Evolutionary conservation across 2,113 vertebrate genomes (phyloP), one percentile per base, ranked within the genome.

Genomic region (Pomatorhinus ruficollis): DNA sequence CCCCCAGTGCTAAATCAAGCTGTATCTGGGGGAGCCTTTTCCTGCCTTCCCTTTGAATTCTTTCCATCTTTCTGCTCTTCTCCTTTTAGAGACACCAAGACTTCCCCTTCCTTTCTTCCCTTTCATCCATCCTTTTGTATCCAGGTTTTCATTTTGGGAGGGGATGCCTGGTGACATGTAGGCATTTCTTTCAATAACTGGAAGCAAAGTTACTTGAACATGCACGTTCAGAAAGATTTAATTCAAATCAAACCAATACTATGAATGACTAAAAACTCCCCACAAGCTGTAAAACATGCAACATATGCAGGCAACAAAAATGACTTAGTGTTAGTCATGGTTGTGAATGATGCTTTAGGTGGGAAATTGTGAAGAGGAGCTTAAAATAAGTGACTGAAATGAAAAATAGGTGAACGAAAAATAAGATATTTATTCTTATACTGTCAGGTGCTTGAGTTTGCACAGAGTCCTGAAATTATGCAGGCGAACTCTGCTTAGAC

Each of bases 231-330:
- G 56, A 87, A 90, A 64, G 47, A 84, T 49, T 89, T 63, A 28
- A 91, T 87, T 92, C 60, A 80, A 88, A 74, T 86, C 45, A 92
- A 87, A 61, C 19, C 42, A 68, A 54, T 71, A 75, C 39, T 87
- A 75, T 95, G 93, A 96, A 95, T 95, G 86, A 96, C 90, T 95
- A 75, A 92, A 93, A 77, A 15, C 56, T 70, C 80, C 52, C 64
- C 5, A 1, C 83, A 71, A 87, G 71, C 68, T 81, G 45, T 65
- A 89, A 93, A 87, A 88, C 57, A 74, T 44, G 82, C 82, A 97
- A 90, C 66, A 90, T 42, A 59, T 88, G 75, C 82, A 94, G 63
- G 44, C 31, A 3, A 90, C 64, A 90, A 88, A 95, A 96, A 88
- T 64, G 35, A 47, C 40, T 89, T 79, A 1, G 47, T 40, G 59